Evolutionary conservation across 2,113 vertebrate genomes (phyloP).

Genomic region (Vireo altiloquus): DNA sequence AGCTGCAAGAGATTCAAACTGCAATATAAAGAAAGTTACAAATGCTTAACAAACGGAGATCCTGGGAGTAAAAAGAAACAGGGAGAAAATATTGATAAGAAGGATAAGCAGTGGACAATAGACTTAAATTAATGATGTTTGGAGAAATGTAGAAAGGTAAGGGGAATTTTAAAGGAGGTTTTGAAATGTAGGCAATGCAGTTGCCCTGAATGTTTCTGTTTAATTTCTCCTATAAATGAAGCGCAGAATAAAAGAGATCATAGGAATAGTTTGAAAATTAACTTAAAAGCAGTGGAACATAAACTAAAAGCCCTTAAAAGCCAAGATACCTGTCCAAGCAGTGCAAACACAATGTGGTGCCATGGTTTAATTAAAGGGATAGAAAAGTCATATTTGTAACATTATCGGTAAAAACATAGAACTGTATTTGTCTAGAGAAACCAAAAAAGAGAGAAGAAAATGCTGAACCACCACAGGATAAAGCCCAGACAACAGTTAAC

Average conservation of each 20-base stretch:
- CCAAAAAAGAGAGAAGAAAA: background rate
- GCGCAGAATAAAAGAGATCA: background rate
- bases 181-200: background rate
- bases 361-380: background rate
- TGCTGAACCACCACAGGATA: background rate
- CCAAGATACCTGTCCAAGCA: background rate
- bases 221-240: background rate
- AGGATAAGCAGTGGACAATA: background rate
- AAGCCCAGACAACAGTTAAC: background rate
- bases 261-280: background rate
- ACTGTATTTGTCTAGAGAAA: background rate
- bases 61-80: background rate
- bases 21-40: background rate
- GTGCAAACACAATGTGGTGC: background rate
- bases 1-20: background rate
- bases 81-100: background rate
- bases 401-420: background rate
- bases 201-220: background rate
- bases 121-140: background rate
- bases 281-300: background rate
- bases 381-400: background rate
- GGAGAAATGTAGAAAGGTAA: background rate
- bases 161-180: background rate
- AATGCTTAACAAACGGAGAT: background rate
- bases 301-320: background rate